phyloP scores from a whole-genome alignment of 2,888 invertebrate species.

The Phania funesta region DNA sequence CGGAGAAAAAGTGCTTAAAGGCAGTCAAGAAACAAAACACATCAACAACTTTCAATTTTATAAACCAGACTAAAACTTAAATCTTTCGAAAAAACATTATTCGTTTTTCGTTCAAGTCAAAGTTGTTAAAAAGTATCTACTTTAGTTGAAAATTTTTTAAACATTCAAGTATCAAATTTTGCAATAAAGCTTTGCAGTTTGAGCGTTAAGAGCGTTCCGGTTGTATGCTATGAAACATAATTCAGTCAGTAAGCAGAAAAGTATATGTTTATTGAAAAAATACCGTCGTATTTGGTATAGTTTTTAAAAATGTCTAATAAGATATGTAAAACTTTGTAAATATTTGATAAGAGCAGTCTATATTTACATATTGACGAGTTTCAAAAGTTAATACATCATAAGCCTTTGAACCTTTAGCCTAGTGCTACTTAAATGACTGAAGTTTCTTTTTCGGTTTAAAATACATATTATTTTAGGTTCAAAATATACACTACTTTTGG shows the following conservation, averaged over 20 bases:
- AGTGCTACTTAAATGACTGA: no score
- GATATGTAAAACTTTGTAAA: no score
- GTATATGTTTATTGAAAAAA: background rate
- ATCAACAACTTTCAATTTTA: background rate
- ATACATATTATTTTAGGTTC: no score
- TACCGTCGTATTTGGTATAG: no score
- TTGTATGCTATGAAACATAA: constrained; percentile 3
- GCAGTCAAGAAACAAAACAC: constrained; percentile 27
- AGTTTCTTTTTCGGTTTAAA: no score
- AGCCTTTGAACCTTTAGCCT: no score
- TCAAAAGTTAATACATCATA: no score
- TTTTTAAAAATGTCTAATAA: background rate
- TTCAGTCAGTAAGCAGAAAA: background rate
- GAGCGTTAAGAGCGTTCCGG: constrained; percentile 25
- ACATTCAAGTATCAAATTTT: constrained; percentile 26
- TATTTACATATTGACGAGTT: no score
- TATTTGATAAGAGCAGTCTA: no score
- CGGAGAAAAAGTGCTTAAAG: constrained; percentile 31
- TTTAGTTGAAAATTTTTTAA: constrained; percentile 51
- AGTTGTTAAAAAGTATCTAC: constrained; percentile 49
- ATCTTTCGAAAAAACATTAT: background rate
- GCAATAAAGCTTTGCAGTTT: constrained; percentile 6
- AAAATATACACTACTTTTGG: no score
- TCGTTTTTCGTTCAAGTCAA: constrained; percentile 15
- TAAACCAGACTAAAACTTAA: constrained; percentile 17